Conservation (phyloP, 2,888 invertebrate genomes). For the Unio pictorum region DNA sequence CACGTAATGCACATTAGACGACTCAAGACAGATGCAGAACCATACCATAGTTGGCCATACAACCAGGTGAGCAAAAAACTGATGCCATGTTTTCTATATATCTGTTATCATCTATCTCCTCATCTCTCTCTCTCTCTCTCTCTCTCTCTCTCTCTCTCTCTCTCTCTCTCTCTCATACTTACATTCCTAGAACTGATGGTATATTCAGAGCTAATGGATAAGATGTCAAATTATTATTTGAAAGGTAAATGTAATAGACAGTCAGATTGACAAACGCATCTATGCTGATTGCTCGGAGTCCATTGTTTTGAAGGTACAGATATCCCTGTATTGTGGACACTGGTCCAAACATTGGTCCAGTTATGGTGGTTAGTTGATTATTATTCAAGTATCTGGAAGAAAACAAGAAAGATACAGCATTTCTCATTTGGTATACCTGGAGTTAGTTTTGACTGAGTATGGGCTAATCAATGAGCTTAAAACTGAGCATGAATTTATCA, state of each 20-base stretch:
- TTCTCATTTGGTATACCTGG: too few relatives aligned
- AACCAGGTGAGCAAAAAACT: too few relatives aligned
- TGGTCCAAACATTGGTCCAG: slow-evolving; percentile 24
- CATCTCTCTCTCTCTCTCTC: too few relatives aligned
- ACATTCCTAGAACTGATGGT: slow-evolving; percentile 16
- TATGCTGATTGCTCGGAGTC: slow-evolving; percentile 26
- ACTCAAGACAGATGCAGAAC: too few relatives aligned
- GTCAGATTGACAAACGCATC: slow-evolving; percentile 42
- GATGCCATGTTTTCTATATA: too few relatives aligned
- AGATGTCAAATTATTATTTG: slow-evolving; percentile 27
- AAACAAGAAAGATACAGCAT: not conserved
- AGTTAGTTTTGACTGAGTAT: slow-evolving; percentile 2
- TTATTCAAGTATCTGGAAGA: slow-evolving; percentile 27
- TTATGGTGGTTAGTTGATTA: slow-evolving; percentile 13
- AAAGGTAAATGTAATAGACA: slow-evolving; percentile 20
- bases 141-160: too few relatives aligned
- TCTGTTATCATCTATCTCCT: too few relatives aligned
- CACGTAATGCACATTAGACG: too few relatives aligned
- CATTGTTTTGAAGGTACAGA: slow-evolving; percentile 26
- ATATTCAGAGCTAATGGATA: slow-evolving; percentile 17
- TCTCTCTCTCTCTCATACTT: slow-evolving; percentile 6
- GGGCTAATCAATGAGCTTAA: not conserved
- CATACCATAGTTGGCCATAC: too few relatives aligned
- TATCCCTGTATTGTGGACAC: slow-evolving; percentile 7
- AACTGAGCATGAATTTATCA: too few relatives aligned